These are phyloP conservation scores for Dendroctonus ponderosae DNA, from an alignment of 1,140 invertebrate species.

Conservation along the genomic window DNA sequence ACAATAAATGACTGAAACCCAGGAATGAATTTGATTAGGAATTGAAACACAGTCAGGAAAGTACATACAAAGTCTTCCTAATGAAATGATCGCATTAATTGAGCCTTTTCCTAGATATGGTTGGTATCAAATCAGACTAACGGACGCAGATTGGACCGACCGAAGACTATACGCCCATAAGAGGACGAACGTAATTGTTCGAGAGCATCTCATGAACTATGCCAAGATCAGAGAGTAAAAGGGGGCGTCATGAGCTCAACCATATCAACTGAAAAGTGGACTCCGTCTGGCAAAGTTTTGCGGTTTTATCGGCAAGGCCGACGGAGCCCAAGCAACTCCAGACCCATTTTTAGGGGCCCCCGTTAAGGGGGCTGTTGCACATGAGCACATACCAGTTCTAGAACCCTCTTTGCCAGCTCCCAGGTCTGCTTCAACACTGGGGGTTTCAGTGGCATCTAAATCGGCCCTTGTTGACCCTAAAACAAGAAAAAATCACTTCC, in stretches of 20 bases:
- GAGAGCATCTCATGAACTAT: slow-evolving; percentile 50
- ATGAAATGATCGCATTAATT: too few species aligned
- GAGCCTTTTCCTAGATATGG: slow-evolving; percentile 48
- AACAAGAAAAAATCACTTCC: slow-evolving; percentile 26
- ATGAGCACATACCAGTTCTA: slow-evolving; percentile 66
- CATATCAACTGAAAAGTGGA: too few species aligned
- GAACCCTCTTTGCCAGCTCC: slow-evolving; percentile 79
- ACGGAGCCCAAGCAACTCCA: too few species aligned
- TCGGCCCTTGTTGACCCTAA: slow-evolving; percentile 40
- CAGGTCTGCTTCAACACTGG: slow-evolving; percentile 70
- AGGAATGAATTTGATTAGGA: background rate
- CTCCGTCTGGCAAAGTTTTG: too few species aligned
- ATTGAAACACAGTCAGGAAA: background rate
- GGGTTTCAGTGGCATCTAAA: slow-evolving; percentile 51
- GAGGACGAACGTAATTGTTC: slow-evolving; percentile 44
- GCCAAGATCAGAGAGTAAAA: slow-evolving; percentile 45
- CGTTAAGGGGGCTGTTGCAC: background rate
- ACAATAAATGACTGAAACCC: too few species aligned
- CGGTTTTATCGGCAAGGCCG: too few species aligned
- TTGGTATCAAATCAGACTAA: slow-evolving; percentile 47
- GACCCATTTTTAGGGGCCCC: too few species aligned
- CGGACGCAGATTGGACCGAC: slow-evolving; percentile 38
- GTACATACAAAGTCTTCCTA: too few species aligned
- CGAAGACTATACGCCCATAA: slow-evolving; percentile 46
- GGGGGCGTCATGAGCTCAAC: too few species aligned